These are phyloP conservation scores for Agelastica alni DNA, from an alignment of 2,888 invertebrate species.

Conservation along the genomic window DNA sequence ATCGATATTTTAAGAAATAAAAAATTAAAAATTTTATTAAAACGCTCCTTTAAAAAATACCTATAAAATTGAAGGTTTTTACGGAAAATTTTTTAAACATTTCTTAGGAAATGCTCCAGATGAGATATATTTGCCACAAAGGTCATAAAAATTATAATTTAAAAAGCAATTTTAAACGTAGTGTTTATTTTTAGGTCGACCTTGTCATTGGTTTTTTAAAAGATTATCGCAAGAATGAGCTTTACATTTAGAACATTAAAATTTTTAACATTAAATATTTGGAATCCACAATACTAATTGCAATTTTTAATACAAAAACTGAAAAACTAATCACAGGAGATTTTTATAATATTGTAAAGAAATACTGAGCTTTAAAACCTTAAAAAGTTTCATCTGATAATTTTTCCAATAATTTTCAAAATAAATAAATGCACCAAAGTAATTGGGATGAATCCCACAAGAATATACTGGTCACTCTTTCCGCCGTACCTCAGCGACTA, in stretches of 20 bases:
- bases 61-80: background rate
- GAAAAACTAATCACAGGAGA: background rate
- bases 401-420: background rate
- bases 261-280: conserved; percentile 2
- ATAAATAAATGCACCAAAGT: too few species aligned
- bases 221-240: conserved; percentile 1
- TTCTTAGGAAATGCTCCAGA: too few species aligned
- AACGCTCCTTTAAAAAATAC: too few species aligned
- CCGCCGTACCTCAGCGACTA: too few species aligned
- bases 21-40: too few species aligned
- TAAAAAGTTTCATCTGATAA: background rate
- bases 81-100: background rate
- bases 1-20: too few species aligned
- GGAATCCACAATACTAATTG: too few species aligned
- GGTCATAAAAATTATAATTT: background rate
- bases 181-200: background rate
- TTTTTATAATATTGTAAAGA: too few species aligned
- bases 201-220: conserved; percentile 2
- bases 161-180: background rate
- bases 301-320: too few species aligned
- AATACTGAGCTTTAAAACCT: too few species aligned
- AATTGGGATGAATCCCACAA: too few species aligned
- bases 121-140: conserved; percentile 1
- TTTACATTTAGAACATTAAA: conserved; percentile 3
- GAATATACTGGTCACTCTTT: too few species aligned